Percentiles rank a stretch among this genome's conserved stretches.
These are phyloP conservation scores for Diplodus puntazzo DNA, from an alignment of 2,797 vertebrate species.

Conservation along the genomic window DNA sequence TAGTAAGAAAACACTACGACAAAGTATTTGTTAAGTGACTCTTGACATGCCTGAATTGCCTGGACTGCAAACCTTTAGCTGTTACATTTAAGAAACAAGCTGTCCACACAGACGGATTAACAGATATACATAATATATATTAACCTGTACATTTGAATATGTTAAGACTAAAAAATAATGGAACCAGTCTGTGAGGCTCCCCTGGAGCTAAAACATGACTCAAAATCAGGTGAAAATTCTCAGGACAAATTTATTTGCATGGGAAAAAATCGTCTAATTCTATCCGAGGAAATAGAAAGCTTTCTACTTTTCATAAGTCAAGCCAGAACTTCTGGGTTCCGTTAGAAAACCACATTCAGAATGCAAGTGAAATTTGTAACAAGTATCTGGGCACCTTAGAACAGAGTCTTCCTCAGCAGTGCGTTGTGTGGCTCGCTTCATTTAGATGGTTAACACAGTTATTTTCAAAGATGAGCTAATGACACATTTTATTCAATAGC, in stretches of 20 bases:
- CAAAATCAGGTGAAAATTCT: background rate
- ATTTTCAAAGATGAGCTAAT: too few species aligned
- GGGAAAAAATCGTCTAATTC: background rate
- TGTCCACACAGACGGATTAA: background rate
- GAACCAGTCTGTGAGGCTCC: background rate
- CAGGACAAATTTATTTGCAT: background rate
- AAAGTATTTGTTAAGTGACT: background rate
- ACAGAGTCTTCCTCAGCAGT: too few species aligned
- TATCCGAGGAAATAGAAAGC: background rate
- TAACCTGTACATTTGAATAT: too few species aligned
- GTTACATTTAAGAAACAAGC: background rate
- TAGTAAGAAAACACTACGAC: background rate
- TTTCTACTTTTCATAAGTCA: background rate
- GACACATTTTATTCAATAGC: too few species aligned
- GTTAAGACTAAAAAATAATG: background rate
- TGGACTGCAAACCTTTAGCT: background rate
- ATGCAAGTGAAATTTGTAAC: too few species aligned
- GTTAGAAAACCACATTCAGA: too few species aligned
- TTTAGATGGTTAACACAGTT: too few species aligned
- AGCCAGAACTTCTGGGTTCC: too few species aligned
- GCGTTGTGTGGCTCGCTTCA: too few species aligned
- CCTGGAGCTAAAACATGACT: conserved; percentile 1
- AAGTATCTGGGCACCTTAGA: too few species aligned
- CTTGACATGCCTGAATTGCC: background rate
- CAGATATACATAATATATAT: too few species aligned